These are phyloP conservation scores for Protobothrops flavoviridis DNA, from an alignment of 2,113 vertebrate species.

Conservation along the genomic window DNA sequence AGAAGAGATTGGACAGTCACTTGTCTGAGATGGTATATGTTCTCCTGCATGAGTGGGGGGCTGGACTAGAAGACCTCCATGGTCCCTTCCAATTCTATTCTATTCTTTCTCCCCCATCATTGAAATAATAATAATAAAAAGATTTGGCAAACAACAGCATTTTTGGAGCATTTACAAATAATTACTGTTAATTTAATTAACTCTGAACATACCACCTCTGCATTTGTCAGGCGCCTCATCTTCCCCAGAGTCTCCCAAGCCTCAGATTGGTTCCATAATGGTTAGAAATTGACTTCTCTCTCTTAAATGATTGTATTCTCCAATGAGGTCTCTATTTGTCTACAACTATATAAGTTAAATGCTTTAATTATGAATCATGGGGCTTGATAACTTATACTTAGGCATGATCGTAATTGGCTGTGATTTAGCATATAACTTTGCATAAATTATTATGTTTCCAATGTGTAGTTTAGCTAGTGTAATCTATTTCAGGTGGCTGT, in stretches of 20 bases:
- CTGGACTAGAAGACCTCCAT: too few species aligned
- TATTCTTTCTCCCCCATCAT: background rate
- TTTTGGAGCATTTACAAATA: conserved; percentile 47
- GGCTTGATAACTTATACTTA: conserved; percentile 39
- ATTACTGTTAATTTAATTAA: conserved; percentile 41
- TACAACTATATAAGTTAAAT: conserved; percentile 36
- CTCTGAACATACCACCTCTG: conserved; percentile 40
- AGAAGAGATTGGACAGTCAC: too few species aligned
- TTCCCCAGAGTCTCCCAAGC: conserved; percentile 20
- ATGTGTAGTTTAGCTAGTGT: conserved; percentile 14
- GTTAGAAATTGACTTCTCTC: conserved; percentile 25
- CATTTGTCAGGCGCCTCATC: conserved; percentile 14
- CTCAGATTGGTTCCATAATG: conserved; percentile 7
- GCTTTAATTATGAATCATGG: conserved; percentile 30
- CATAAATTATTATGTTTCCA: conserved; percentile 47
- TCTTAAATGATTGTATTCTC: conserved; percentile 28
- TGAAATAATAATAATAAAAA: background rate
- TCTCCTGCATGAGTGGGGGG: too few species aligned
- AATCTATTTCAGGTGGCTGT: background rate
- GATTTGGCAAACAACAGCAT: conserved; percentile 27
- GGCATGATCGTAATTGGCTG: conserved; percentile 45
- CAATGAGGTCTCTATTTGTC: conserved; percentile 19
- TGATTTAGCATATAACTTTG: background rate
- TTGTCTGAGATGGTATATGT: too few species aligned
- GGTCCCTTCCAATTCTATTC: too few species aligned